Evolutionary conservation across 1,140 invertebrate species (phyloP).

Genomic region (Zaprionus nigranus): DNA sequence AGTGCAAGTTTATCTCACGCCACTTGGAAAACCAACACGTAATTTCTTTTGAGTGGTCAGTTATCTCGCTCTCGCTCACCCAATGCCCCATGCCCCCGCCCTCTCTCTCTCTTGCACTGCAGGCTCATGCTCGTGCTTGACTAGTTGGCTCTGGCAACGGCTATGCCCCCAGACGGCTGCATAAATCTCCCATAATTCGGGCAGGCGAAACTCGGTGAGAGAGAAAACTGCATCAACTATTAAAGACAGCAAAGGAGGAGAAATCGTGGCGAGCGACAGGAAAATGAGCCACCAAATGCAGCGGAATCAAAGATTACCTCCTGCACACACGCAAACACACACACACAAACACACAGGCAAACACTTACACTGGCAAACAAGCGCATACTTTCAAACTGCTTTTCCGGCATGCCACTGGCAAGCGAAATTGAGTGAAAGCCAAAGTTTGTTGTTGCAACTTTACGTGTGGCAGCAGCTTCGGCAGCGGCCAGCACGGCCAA

Average conservation of each 20-base stretch:
- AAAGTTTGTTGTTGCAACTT: slow-evolving; percentile 74
- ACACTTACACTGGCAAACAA: slow-evolving; percentile 13
- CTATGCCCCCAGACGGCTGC: slow-evolving; percentile 57
- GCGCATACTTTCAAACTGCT: slow-evolving; percentile 51
- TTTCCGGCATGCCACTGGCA: slow-evolving; percentile 33
- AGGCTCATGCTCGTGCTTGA: slow-evolving; percentile 33
- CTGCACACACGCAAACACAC: slow-evolving; percentile 15
- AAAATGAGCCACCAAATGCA: slow-evolving; percentile 67
- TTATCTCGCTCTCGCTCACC: slow-evolving; percentile 38
- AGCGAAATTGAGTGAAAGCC: slow-evolving; percentile 75
- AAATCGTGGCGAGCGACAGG: slow-evolving; percentile 41
- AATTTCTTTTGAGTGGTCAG: slow-evolving; percentile 71
- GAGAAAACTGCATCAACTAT: slow-evolving; percentile 47
- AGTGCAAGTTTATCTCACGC: slow-evolving; percentile 64
- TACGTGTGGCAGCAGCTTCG: slow-evolving; percentile 50
- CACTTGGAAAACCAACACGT: slow-evolving; percentile 69
- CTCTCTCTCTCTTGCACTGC: neutral
- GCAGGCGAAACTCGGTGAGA: slow-evolving; percentile 27
- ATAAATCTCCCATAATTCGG: slow-evolving; percentile 75
- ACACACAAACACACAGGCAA: slow-evolving; percentile 15
- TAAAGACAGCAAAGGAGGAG: slow-evolving; percentile 35
- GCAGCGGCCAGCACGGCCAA: slow-evolving; percentile 1
- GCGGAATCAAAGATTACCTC: slow-evolving; percentile 76
- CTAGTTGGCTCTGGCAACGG: slow-evolving; percentile 45
- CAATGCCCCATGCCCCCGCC: slow-evolving; percentile 7